phyloP scores from a whole-genome alignment of 2,113 vertebrate species.

The Mustelus asterias region DNA sequence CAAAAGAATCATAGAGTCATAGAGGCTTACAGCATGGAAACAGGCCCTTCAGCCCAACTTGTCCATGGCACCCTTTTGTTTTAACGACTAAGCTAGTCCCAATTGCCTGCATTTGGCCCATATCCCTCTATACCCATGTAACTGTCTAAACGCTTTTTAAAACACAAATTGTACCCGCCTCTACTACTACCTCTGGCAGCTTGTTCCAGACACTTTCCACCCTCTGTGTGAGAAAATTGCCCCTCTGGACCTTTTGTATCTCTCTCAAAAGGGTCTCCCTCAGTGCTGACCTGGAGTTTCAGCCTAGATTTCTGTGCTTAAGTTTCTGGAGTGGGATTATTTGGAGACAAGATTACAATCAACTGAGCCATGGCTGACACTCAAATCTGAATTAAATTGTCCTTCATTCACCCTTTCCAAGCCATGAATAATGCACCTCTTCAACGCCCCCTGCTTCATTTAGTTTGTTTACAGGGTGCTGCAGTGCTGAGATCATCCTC shows the following conservation, averaged over 20 bases:
- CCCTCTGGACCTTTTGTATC: too few species aligned
- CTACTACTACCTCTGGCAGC: too few species aligned
- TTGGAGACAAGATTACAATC: neutral
- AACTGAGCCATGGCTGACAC: neutral
- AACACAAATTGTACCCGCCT: too few species aligned
- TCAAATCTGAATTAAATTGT: neutral
- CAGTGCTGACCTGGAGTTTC: neutral
- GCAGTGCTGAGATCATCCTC: neutral
- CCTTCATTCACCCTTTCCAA: neutral
- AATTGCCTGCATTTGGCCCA: too few species aligned
- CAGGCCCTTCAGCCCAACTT: too few species aligned
- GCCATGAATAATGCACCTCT: neutral
- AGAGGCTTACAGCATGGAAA: too few species aligned
- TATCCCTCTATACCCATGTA: too few species aligned
- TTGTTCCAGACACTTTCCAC: too few species aligned
- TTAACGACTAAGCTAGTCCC: too few species aligned
- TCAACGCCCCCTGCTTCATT: neutral
- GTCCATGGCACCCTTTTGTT: too few species aligned
- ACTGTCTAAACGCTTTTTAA: too few species aligned
- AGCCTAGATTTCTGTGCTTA: neutral
- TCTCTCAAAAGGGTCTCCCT: neutral
- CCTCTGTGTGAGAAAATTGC: too few species aligned
- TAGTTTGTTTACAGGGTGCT: neutral
- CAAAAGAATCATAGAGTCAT: neutral
- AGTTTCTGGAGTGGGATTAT: neutral